Evolutionary conservation across 2,888 invertebrate species (phyloP).

Genomic region (Drosophila putrida): DNA sequence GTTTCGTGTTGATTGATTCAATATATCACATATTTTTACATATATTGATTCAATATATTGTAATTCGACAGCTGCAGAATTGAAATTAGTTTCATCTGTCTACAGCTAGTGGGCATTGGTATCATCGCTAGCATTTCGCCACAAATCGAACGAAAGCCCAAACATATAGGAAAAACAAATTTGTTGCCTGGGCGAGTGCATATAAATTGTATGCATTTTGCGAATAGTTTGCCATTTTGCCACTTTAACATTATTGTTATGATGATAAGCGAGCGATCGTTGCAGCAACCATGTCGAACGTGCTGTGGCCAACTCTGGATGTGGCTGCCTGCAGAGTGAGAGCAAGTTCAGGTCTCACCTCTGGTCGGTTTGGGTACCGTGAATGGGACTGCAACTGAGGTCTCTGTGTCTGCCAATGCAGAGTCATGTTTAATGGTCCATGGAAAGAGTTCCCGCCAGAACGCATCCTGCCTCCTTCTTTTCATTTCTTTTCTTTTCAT

Average conservation of each 20-base stretch:
- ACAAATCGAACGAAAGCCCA: constrained; percentile 43
- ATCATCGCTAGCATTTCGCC: constrained; percentile 20
- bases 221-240: constrained; percentile 83
- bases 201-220: constrained; percentile 82
- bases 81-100: constrained; percentile 37
- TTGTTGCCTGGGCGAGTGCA: constrained; percentile 53
- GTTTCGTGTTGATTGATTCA: not conserved
- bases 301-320: constrained; percentile 46
- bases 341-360: constrained; percentile 51
- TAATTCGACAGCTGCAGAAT: constrained; percentile 46
- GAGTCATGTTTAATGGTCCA: constrained; percentile 54
- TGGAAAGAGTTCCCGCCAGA: constrained; percentile 49
- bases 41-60: constrained; percentile 2
- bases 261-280: constrained; percentile 81
- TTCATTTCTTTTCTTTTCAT: constrained; percentile 3
- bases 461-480: constrained; percentile 62
- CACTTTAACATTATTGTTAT: constrained; percentile 85
- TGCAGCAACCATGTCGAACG: constrained; percentile 63
- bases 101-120: constrained; percentile 2
- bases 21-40: no score
- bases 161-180: constrained; percentile 55
- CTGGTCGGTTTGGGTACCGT: constrained; percentile 26
- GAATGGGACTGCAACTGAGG: constrained; percentile 31
- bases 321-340: constrained; percentile 55
- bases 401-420: constrained; percentile 51